These are phyloP conservation scores for Contarinia nasturtii DNA, from an alignment of 1,140 invertebrate genomes.

Conservation along the genomic window DNA sequence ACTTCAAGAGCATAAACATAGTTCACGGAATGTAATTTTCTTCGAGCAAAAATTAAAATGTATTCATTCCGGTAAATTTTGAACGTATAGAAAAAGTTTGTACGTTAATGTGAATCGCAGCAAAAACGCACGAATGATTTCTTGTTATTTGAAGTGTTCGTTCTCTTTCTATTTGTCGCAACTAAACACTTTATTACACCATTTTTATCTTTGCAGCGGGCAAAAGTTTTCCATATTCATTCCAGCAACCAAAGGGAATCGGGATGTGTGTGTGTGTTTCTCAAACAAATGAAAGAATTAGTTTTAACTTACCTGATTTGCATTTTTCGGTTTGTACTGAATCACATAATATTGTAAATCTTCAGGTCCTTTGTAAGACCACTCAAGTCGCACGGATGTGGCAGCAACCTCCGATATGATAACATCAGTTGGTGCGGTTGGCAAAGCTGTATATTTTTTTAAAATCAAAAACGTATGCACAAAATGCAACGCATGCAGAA, in stretches of 20 bases:
- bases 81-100: too few species aligned
- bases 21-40: background rate
- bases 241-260: background rate
- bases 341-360: conserved; percentile 87
- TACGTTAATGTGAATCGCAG: too few species aligned
- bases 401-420: conserved; percentile 81
- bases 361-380: conserved; percentile 71
- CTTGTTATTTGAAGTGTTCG: too few species aligned
- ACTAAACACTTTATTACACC: too few species aligned
- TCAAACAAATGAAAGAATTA: background rate
- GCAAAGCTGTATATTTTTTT: conserved; percentile 51
- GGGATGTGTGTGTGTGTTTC: background rate
- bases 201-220: too few species aligned
- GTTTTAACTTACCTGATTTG: conserved; percentile 33
- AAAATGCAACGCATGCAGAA: background rate
- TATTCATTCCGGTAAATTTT: background rate
- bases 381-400: conserved; percentile 73
- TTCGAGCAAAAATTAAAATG: background rate
- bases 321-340: conserved; percentile 84
- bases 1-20: background rate
- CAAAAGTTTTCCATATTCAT: too few species aligned
- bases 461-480: background rate
- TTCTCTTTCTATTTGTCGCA: too few species aligned
- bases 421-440: conserved; percentile 71
- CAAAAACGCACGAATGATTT: too few species aligned